These are phyloP conservation scores for Pyrrhia umbra DNA, from an alignment of 2,888 invertebrate genomes.

Conservation along the genomic window DNA sequence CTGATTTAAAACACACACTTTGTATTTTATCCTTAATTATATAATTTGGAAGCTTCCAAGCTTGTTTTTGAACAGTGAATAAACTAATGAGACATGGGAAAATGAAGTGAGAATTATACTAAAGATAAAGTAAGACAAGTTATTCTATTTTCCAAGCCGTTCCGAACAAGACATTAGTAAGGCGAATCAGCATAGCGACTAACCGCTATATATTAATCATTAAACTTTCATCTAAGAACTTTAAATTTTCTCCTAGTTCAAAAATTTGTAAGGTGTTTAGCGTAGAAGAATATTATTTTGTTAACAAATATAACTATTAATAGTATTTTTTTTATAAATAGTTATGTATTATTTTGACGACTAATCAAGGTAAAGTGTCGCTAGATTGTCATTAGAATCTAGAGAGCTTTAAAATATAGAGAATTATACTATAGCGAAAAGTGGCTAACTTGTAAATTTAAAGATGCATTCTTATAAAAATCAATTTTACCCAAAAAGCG, in stretches of 20 bases:
- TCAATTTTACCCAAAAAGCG: conserved; percentile 65
- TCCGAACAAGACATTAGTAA: conserved; percentile 75
- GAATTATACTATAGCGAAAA: conserved; percentile 81
- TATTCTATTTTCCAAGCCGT: conserved; percentile 70
- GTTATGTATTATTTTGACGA: conserved; percentile 76
- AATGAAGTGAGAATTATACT: conserved; percentile 47
- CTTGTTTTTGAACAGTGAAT: conserved; percentile 47
- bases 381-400: conserved; percentile 78
- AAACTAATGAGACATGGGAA: conserved; percentile 47
- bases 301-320: conserved; percentile 83
- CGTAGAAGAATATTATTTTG: conserved; percentile 89
- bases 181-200: conserved; percentile 80
- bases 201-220: conserved; percentile 75
- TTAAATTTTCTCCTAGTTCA: conserved; percentile 79
- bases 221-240: conserved; percentile 80
- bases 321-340: conserved; percentile 76
- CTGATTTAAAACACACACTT: conserved; percentile 46
- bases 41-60: conserved; percentile 55
- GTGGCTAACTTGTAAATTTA: conserved; percentile 71
- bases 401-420: conserved; percentile 82
- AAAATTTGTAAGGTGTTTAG: conserved; percentile 86
- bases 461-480: conserved; percentile 78
- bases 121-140: conserved; percentile 48
- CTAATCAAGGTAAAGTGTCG: conserved; percentile 79
- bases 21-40: conserved; percentile 44